Percentiles rank a stretch among this genome's conserved stretches.
Evolutionary conservation across 2,888 invertebrate genomes (phyloP).

Genomic region (Carabus problematicus): DNA sequence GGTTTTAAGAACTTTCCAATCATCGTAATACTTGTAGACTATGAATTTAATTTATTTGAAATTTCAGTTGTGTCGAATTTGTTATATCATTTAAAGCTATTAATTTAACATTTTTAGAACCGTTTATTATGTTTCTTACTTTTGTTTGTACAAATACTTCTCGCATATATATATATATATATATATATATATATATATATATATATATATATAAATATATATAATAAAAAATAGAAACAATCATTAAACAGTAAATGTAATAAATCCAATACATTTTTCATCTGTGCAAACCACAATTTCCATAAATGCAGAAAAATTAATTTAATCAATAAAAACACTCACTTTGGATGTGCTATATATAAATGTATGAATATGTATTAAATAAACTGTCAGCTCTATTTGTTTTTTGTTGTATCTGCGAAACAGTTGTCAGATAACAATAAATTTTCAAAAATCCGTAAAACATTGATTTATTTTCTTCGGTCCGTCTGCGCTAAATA

Average conservation of each 20-base stretch:
- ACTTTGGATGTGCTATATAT: conserved; percentile 63
- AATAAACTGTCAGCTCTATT: conserved; percentile 61
- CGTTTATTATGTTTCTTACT: no score
- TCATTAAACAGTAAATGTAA: conserved; percentile 41
- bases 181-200: no score
- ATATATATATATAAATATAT: no score
- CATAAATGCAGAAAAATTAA: conserved; percentile 41
- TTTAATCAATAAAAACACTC: conserved; percentile 54
- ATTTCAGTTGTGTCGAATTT: conserved; percentile 42
- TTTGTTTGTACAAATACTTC: conserved; percentile 39
- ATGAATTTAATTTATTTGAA: conserved; percentile 42
- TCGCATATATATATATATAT: no score
- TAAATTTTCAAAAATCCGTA: conserved; percentile 59
- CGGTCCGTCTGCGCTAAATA: conserved; percentile 6
- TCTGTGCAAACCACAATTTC: conserved; percentile 43
- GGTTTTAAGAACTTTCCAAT: conserved; percentile 42
- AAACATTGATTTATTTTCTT: conserved; percentile 29
- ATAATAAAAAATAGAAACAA: conserved; percentile 34
- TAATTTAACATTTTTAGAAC: conserved; percentile 40
- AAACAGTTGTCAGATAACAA: conserved; percentile 61
- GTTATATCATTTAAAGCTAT: conserved; percentile 39
- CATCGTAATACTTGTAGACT: conserved; percentile 39
- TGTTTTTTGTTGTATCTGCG: conserved; percentile 62
- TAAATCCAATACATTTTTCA: conserved; percentile 42
- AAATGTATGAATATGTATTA: conserved; percentile 63